phyloP scores from a whole-genome alignment of 35 echinoderm and acorn worm genomes.

The Stichopus chloronotus region DNA sequence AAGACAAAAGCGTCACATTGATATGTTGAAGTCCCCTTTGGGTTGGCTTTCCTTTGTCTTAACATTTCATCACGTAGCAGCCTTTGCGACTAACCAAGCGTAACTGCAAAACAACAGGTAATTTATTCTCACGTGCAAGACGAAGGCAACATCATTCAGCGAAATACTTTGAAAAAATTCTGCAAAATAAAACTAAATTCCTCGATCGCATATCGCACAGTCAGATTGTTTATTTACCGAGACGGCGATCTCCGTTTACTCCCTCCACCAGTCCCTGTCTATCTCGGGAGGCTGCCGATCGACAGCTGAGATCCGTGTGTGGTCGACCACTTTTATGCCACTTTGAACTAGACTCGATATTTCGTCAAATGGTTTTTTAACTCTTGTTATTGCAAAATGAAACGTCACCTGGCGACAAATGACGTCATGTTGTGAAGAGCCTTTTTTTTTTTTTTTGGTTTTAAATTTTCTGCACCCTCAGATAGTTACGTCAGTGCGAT shows the following conservation, averaged over 20 bases:
- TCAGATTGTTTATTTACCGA: slow-evolving; percentile 8
- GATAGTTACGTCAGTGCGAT: too few relatives aligned
- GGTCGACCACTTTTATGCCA: slow-evolving; percentile 12
- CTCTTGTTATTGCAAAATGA: background rate
- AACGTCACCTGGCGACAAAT: background rate
- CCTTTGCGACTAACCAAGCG: slow-evolving; percentile 24
- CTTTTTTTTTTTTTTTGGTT: background rate
- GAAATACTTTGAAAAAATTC: slow-evolving; percentile 23
- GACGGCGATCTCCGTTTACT: background rate
- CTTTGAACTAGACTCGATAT: background rate
- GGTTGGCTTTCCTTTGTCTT: background rate
- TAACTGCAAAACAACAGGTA: slow-evolving; percentile 23
- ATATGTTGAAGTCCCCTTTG: background rate
- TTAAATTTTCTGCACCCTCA: too few relatives aligned
- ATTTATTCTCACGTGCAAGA: slow-evolving; percentile 27
- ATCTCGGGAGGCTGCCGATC: background rate
- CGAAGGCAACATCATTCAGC: background rate
- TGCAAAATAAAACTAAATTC: background rate
- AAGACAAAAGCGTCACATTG: background rate
- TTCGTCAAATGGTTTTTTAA: too few relatives aligned
- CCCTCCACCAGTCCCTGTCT: background rate
- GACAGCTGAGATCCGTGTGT: background rate
- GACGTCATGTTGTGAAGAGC: background rate
- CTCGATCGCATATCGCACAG: background rate
- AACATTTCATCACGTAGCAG: slow-evolving; percentile 10